phyloP scores from a whole-genome alignment of 1,140 invertebrate species.

The Trachelipus rathkii region DNA sequence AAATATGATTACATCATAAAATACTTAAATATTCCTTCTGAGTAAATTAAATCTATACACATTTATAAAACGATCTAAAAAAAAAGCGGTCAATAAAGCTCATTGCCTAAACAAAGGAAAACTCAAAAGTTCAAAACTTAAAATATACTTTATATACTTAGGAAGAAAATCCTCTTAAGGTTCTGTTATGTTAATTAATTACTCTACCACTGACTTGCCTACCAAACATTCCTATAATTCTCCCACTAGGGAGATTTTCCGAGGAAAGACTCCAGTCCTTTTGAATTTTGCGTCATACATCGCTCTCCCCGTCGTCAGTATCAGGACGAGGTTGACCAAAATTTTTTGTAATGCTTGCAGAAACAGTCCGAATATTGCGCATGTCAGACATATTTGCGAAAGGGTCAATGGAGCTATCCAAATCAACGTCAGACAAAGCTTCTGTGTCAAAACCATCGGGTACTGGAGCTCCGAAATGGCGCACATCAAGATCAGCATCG shows the following conservation, averaged over 20 bases:
- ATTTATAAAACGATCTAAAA: no score
- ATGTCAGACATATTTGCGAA: constrained; percentile 47
- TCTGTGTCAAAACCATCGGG: constrained; percentile 53
- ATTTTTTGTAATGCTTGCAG: constrained; percentile 68
- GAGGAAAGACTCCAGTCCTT: neutral
- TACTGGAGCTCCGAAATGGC: constrained; percentile 46
- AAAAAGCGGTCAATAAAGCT: no score
- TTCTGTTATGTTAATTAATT: neutral
- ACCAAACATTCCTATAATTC: neutral
- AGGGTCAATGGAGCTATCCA: constrained; percentile 21
- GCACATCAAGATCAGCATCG: constrained; percentile 64
- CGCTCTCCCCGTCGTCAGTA: constrained; percentile 45
- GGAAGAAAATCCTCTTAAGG: neutral
- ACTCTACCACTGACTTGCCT: neutral
- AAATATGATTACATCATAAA: no score
- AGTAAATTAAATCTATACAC: no score
- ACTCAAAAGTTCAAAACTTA: neutral
- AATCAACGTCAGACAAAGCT: constrained; percentile 50
- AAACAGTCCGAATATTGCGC: constrained; percentile 69
- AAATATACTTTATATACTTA: neutral
- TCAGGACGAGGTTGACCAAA: constrained; percentile 61
- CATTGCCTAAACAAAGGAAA: neutral
- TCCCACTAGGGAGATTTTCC: neutral
- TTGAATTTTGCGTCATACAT: constrained; percentile 37
- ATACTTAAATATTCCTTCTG: no score